These are phyloP conservation scores for Calonectris borealis DNA, from an alignment of 2,113 vertebrate genomes.

Conservation along the genomic window DNA sequence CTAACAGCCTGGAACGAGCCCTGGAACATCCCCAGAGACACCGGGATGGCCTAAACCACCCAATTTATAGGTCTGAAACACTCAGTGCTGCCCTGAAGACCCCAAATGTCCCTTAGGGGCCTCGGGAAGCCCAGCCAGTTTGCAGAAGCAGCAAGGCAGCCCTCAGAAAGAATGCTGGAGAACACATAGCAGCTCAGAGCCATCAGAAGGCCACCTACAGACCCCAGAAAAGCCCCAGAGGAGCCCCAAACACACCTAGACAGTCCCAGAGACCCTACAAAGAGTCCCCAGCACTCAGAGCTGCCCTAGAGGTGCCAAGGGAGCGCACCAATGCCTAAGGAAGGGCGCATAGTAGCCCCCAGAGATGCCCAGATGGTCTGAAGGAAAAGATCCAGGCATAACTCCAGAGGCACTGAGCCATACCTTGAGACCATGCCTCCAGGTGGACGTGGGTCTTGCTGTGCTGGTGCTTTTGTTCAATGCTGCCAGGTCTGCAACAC, in stretches of 20 bases:
- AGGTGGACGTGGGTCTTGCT: accelerated
- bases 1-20: background rate
- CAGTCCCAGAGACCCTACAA: background rate
- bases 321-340: too few relatives aligned
- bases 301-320: background rate
- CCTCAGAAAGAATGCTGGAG: background rate
- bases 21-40: background rate
- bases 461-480: background rate
- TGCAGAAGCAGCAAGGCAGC: background rate
- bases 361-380: background rate
- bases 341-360: background rate
- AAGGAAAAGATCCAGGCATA: background rate
- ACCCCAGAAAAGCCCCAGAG: background rate
- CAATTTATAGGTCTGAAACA: background rate
- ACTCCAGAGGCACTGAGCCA: background rate
- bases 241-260: background rate
- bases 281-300: background rate
- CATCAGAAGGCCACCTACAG: background rate
- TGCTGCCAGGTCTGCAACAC: background rate
- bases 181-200: background rate
- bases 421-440: too few relatives aligned
- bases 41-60: too few relatives aligned
- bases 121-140: background rate
- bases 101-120: too few relatives aligned
- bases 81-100: background rate